A percentile compares a stretch with the other conserved stretches of the same genome.
Evolutionary conservation across 2,888 invertebrate species (phyloP).

Genomic region (Trypoxylon attenuatum): DNA sequence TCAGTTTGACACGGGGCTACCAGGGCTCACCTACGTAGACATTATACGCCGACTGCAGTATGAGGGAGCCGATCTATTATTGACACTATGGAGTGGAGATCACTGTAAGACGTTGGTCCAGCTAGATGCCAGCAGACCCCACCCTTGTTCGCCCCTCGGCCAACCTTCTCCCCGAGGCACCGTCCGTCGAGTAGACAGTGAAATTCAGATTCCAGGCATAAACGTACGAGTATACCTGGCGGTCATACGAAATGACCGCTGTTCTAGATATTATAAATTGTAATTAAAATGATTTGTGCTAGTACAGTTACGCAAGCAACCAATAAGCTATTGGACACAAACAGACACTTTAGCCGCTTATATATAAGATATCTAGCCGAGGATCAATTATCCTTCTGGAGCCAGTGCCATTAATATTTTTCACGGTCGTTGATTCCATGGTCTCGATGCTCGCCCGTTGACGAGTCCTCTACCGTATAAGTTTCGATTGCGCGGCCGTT

Average conservation of each 20-base stretch:
- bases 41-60: constrained; percentile 30
- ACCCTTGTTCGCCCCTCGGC: constrained; percentile 8
- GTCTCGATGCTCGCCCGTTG: background rate
- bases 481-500: background rate
- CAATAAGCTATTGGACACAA: too few species aligned
- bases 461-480: background rate
- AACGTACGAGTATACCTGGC: background rate
- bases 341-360: too few species aligned
- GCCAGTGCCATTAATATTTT: too few species aligned
- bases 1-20: constrained; percentile 42
- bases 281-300: too few species aligned
- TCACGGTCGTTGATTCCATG: background rate
- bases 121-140: constrained; percentile 53
- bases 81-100: constrained; percentile 67
- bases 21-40: constrained; percentile 21
- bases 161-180: constrained; percentile 8
- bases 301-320: too few species aligned
- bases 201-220: constrained; percentile 23
- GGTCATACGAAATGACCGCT: too few species aligned
- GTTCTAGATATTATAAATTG: too few species aligned
- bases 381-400: too few species aligned
- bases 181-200: background rate
- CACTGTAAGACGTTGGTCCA: constrained; percentile 64
- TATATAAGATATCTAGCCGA: too few species aligned
- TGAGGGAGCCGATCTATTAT: constrained; percentile 63